These are phyloP conservation scores for Lepidurus packardi DNA, from an alignment of 1,140 invertebrate species.

Conservation along the genomic window DNA sequence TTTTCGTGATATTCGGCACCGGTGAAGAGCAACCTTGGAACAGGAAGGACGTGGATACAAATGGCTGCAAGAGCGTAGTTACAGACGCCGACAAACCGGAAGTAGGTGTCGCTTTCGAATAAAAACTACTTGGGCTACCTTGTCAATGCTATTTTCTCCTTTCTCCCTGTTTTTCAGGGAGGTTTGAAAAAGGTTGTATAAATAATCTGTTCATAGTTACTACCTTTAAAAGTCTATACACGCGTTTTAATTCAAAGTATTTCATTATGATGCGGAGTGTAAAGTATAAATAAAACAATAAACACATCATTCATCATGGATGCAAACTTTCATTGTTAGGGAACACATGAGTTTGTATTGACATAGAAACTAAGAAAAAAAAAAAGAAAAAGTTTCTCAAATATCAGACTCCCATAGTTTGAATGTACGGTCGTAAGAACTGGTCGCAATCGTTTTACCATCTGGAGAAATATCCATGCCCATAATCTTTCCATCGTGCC, in stretches of 20 bases:
- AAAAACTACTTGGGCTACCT: neutral
- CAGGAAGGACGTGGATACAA: constrained; percentile 50
- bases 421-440: constrained; percentile 94
- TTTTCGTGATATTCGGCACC: constrained; percentile 46
- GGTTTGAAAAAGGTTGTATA: too few relatives aligned
- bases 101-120: neutral
- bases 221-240: neutral
- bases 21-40: constrained; percentile 45
- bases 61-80: constrained; percentile 41
- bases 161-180: too few relatives aligned
- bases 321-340: neutral
- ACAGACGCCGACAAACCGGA: too few relatives aligned
- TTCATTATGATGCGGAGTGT: neutral
- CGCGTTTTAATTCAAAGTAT: neutral
- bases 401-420: constrained; percentile 89
- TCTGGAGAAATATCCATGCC: constrained; percentile 79
- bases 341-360: constrained; percentile 2
- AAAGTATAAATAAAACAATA: neutral
- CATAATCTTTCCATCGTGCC: constrained; percentile 95
- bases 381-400: neutral
- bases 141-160: neutral
- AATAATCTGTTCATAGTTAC: too few relatives aligned
- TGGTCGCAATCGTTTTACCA: constrained; percentile 84
- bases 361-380: neutral
- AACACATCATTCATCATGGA: neutral